Evolutionary conservation across 2,113 vertebrate genomes (phyloP).

Genomic region (Crocuta crocuta): DNA sequence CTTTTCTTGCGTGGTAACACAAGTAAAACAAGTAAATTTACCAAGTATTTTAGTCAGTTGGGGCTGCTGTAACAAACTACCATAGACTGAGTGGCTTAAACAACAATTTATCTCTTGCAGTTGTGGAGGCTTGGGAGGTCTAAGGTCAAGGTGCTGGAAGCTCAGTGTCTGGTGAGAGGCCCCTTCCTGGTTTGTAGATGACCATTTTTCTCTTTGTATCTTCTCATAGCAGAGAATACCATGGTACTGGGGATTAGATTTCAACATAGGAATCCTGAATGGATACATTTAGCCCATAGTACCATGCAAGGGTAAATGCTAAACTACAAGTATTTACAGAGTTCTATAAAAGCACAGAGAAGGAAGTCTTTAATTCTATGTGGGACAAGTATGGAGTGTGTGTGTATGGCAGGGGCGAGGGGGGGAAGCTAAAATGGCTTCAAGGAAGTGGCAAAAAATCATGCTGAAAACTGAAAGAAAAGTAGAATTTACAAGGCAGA

Average conservation of each 20-base stretch:
- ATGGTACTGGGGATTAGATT: background rate
- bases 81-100: background rate
- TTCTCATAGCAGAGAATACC: background rate
- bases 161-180: background rate
- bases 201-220: background rate
- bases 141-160: background rate
- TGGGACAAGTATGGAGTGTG: background rate
- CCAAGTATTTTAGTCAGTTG: background rate
- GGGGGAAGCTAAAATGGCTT: background rate
- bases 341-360: background rate
- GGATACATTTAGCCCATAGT: background rate
- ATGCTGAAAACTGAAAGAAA: background rate
- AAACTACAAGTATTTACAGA: background rate
- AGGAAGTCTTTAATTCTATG: background rate
- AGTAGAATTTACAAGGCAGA: background rate
- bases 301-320: background rate
- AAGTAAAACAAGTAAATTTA: background rate
- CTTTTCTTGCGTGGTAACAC: background rate
- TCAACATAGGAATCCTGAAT: background rate
- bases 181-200: background rate
- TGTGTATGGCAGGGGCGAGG: background rate
- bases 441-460: background rate
- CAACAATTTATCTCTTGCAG: background rate
- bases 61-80: background rate
- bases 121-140: background rate